These are phyloP conservation scores for Sicus ferrugineus DNA, from an alignment of 2,888 invertebrate species.

Conservation along the genomic window DNA sequence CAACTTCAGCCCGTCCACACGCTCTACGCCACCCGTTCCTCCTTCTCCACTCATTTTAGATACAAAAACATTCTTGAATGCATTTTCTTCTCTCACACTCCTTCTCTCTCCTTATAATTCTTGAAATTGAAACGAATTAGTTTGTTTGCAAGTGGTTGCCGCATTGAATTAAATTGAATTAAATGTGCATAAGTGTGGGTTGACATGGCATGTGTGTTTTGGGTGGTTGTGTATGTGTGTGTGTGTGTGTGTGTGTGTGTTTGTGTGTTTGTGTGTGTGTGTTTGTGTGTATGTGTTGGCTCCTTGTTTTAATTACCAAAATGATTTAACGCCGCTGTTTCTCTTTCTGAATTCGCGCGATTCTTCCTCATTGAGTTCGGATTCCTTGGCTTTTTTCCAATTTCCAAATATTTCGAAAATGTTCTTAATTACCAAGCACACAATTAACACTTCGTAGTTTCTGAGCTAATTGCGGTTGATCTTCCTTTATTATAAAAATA, in stretches of 20 bases:
- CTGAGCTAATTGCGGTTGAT: neutral
- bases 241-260: too few relatives aligned
- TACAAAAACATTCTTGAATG: too few relatives aligned
- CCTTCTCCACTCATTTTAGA: too few relatives aligned
- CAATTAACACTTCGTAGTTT: too few relatives aligned
- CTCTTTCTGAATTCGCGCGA: neutral
- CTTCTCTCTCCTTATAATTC: too few relatives aligned
- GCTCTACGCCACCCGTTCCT: too few relatives aligned
- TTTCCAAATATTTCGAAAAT: neutral
- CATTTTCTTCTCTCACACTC: too few relatives aligned
- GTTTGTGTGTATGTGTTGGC: too few relatives aligned
- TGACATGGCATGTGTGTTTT: neutral
- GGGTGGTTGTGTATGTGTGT: neutral
- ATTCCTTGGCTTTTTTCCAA: neutral
- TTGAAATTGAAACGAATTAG: conserved; percentile 4
- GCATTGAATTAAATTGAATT: conserved; percentile 2
- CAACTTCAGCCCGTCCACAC: too few relatives aligned
- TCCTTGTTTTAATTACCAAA: conserved; percentile 8
- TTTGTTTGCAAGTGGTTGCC: neutral
- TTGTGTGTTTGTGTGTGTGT: too few relatives aligned
- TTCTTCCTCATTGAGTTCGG: neutral
- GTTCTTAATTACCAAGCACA: neutral
- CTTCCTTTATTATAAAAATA: neutral
- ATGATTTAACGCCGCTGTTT: conserved; percentile 6
- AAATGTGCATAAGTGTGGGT: neutral